Conservation (phyloP, 2,797 vertebrate species). For the Megalops cyprinoides region DNA sequence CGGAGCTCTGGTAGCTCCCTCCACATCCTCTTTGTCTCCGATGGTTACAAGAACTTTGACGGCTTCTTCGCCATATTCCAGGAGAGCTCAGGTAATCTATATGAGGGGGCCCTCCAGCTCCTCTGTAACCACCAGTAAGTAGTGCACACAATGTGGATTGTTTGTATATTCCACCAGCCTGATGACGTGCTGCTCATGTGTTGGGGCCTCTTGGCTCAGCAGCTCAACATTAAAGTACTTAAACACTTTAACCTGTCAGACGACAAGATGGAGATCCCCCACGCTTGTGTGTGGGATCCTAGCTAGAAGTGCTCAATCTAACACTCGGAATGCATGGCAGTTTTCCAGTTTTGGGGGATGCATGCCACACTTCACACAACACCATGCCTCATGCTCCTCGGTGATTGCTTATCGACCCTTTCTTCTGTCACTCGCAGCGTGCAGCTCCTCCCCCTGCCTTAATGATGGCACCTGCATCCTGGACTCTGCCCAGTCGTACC, state of each 20-base stretch:
- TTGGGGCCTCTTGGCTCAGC: not conserved
- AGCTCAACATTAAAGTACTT: conserved; percentile 17
- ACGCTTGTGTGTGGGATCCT: not conserved
- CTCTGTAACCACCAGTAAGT: too few relatives aligned
- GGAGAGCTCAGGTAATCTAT: conserved; percentile 86
- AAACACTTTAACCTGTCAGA: conserved; percentile 9
- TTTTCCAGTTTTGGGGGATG: not conserved
- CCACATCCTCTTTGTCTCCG: conserved; percentile 92
- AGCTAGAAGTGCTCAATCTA: not conserved
- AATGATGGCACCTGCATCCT: conserved; percentile 92
- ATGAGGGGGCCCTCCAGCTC: too few relatives aligned
- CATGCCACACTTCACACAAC: not conserved
- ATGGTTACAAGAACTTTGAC: conserved; percentile 97
- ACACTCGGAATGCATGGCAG: not conserved
- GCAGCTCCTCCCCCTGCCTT: conserved; percentile 91
- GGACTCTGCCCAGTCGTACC: conserved; percentile 80
- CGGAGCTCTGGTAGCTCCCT: conserved; percentile 85
- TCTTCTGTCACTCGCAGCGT: conserved; percentile 71
- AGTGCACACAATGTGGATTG: not conserved
- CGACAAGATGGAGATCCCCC: not conserved
- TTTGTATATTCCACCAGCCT: not conserved
- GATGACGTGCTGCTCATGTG: not conserved
- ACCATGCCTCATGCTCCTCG: not conserved
- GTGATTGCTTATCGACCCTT: not conserved
- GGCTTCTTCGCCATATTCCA: conserved; percentile 93